Percentiles rank a stretch among this genome's conserved stretches.
Conservation (phyloP, 2,797 vertebrate genomes). For the Furcifer pardalis region DNA sequence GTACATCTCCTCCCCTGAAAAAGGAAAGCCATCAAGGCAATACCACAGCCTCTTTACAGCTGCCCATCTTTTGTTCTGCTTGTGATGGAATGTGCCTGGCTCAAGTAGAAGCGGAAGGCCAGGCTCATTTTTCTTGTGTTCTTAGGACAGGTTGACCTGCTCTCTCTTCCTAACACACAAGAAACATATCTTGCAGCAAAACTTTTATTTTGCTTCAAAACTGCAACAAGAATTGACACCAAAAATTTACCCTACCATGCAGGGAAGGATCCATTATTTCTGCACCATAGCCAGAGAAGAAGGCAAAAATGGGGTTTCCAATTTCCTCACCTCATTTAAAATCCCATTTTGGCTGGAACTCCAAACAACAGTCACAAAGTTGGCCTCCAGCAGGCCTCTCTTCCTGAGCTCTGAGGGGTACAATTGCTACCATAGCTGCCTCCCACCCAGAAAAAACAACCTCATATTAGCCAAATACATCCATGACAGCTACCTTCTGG, state of each 20-base stretch:
- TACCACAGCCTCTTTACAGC: too few species aligned
- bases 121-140: too few species aligned
- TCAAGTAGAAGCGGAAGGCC: too few species aligned
- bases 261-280: too few species aligned
- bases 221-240: slow-evolving; percentile 32
- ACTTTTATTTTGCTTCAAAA: slow-evolving; percentile 65
- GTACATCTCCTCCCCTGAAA: too few species aligned
- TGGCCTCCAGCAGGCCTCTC: background rate
- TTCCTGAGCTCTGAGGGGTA: background rate
- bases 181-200: slow-evolving; percentile 32
- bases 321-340: slow-evolving; percentile 22
- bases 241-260: background rate
- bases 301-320: background rate
- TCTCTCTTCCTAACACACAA: background rate
- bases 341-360: background rate
- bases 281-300: background rate
- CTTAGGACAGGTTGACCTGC: too few species aligned
- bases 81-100: too few species aligned
- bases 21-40: too few species aligned
- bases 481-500: background rate
- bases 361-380: too few species aligned
- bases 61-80: too few species aligned
- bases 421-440: background rate
- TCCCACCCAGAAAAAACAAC: too few species aligned
- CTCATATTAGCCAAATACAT: too few species aligned